A percentile compares a stretch with the other conserved stretches of the same genome.
phyloP scores from a whole-genome alignment of 2,888 invertebrate genomes.

The Campaea margaritaria region DNA sequence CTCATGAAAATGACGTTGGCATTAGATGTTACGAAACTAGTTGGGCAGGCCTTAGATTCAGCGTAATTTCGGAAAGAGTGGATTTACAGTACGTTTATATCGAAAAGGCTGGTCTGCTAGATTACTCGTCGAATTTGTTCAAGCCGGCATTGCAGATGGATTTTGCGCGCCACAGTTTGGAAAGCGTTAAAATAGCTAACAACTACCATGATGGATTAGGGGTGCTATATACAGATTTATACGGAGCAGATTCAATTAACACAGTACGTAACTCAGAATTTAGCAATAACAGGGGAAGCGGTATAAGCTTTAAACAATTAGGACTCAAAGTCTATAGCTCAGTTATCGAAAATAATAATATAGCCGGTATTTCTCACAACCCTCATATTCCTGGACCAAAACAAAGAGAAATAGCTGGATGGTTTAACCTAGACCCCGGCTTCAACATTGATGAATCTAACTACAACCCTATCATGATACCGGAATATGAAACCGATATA shows the following conservation, averaged over 20 bases:
- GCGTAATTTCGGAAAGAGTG: conserved; percentile 94
- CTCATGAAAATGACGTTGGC: conserved; percentile 94
- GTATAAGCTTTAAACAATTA: conserved; percentile 95
- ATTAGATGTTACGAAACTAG: conserved; percentile 95
- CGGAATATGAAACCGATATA: conserved; percentile 86
- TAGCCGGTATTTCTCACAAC: conserved; percentile 96
- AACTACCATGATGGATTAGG: conserved; percentile 97
- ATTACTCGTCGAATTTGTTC: conserved; percentile 94
- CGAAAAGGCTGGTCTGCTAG: conserved; percentile 96
- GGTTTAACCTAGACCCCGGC: conserved; percentile 91
- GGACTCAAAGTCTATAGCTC: conserved; percentile 92
- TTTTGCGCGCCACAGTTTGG: conserved; percentile 92
- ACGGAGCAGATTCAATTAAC: conserved; percentile 92
- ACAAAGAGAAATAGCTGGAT: conserved; percentile 96
- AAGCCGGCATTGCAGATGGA: conserved; percentile 96
- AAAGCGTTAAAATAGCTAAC: conserved; percentile 91
- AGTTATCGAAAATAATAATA: conserved; percentile 91
- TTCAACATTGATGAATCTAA: conserved; percentile 88
- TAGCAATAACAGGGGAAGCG: conserved; percentile 93
- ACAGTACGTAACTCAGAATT: conserved; percentile 94
- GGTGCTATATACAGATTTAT: conserved; percentile 97
- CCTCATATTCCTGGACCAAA: conserved; percentile 93
- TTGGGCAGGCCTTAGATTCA: conserved; percentile 97
- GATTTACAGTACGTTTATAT: conserved; percentile 95
- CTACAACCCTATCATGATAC: conserved; percentile 90